Conservation (phyloP, 2,888 invertebrate species). For the Arctia plantaginis region DNA sequence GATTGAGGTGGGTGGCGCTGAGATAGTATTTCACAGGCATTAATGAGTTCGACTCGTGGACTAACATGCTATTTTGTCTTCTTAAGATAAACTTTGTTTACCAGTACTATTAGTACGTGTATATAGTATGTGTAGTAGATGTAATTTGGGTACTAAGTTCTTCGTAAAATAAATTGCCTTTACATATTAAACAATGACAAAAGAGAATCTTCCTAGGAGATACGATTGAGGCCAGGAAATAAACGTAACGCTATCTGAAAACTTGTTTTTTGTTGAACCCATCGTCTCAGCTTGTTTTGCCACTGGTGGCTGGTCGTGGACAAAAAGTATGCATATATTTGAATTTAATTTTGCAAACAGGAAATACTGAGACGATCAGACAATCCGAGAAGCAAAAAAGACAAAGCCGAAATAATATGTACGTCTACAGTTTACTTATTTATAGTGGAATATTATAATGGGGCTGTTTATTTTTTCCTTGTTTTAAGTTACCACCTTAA, state of each 20-base stretch:
- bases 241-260: constrained; percentile 52
- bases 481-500: not conserved
- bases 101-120: not conserved
- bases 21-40: not conserved
- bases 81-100: not conserved
- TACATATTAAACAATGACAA: constrained; percentile 21
- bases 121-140: not conserved
- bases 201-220: constrained; percentile 23
- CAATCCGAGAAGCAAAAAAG: constrained; percentile 58
- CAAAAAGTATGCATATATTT: constrained; percentile 84
- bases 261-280: constrained; percentile 56
- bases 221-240: constrained; percentile 62
- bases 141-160: not conserved
- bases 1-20: not conserved
- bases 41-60: not conserved
- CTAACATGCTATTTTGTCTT: no score
- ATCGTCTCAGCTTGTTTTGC: constrained; percentile 54
- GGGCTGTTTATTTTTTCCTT: constrained; percentile 17
- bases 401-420: constrained; percentile 46
- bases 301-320: constrained; percentile 62
- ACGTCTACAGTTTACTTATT: constrained; percentile 34
- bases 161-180: constrained; percentile 6
- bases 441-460: constrained; percentile 27
- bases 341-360: constrained; percentile 81
- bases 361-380: constrained; percentile 75